phyloP scores from a whole-genome alignment of 2,888 invertebrate species.

The Smittia sp. region DNA sequence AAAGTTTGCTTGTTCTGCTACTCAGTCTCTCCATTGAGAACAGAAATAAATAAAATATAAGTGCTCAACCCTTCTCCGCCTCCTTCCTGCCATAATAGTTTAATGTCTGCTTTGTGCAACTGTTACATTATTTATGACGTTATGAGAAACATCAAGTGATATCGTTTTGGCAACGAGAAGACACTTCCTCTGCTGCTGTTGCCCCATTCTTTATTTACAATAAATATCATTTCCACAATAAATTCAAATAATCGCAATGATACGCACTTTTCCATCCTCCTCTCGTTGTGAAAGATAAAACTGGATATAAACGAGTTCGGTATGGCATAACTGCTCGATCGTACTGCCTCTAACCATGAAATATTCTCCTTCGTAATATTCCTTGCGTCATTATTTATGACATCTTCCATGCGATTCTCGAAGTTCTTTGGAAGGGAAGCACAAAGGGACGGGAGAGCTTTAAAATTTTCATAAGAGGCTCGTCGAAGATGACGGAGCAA shows the following conservation, averaged over 20 bases:
- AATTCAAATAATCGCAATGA: conserved; percentile 39
- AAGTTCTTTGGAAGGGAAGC: too few species aligned
- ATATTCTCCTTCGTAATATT: background rate
- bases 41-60: conserved; percentile 2
- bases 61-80: background rate
- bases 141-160: conserved; percentile 18
- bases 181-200: background rate
- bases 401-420: background rate
- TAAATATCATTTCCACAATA: conserved; percentile 20
- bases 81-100: conserved; percentile 16
- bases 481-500: too few species aligned
- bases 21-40: background rate
- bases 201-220: conserved; percentile 10
- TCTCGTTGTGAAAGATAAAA: background rate
- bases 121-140: conserved; percentile 39
- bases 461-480: too few species aligned
- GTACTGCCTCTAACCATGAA: conserved; percentile 1
- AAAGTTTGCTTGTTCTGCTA: too few species aligned
- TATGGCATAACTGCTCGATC: conserved; percentile 28
- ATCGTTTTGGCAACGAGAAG: conserved; percentile 12
- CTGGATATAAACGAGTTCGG: conserved; percentile 7
- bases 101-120: conserved; percentile 35
- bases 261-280: conserved; percentile 26
- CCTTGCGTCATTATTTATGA: conserved; percentile 12
- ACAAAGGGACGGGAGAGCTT: too few species aligned